Conservation (phyloP, 2,797 vertebrate genomes). For the Smutsia temminckii region DNA sequence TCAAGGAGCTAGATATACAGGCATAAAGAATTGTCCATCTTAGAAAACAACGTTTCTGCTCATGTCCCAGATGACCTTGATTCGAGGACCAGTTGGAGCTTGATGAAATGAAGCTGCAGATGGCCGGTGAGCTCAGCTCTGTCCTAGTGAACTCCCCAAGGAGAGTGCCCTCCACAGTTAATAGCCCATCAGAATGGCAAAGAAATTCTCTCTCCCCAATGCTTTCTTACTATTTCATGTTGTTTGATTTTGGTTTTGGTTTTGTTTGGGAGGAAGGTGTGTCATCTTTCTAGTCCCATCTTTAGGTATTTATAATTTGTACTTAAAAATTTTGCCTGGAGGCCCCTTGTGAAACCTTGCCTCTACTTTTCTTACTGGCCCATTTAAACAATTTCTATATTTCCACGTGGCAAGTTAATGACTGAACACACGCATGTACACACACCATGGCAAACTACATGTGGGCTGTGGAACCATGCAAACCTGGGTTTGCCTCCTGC, state of each 20-base stretch:
- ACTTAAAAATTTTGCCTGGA: neutral
- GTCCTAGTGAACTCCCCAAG: slow-evolving; percentile 81
- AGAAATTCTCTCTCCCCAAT: slow-evolving; percentile 70
- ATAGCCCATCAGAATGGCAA: slow-evolving; percentile 75
- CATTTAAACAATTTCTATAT: neutral
- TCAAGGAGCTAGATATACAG: slow-evolving; percentile 79
- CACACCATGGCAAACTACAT: neutral
- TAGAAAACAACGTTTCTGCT: slow-evolving; percentile 83
- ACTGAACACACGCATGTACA: neutral
- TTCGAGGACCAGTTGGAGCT: slow-evolving; percentile 84
- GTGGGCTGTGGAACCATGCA: neutral
- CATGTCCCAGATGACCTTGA: slow-evolving; percentile 83
- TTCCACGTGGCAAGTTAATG: neutral
- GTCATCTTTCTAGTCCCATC: neutral
- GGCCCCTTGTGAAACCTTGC: neutral
- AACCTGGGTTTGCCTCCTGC: slow-evolving; percentile 21
- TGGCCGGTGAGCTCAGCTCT: slow-evolving; percentile 84
- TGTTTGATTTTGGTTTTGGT: slow-evolving; percentile 49
- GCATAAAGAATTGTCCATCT: slow-evolving; percentile 80
- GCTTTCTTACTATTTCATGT: slow-evolving; percentile 70
- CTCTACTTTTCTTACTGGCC: neutral
- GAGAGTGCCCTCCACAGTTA: slow-evolving; percentile 71
- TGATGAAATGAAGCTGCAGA: slow-evolving; percentile 85
- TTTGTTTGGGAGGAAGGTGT: neutral
- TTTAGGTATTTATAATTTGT: slow-evolving; percentile 23